Evolutionary conservation across 2,113 vertebrate species (phyloP).

Genomic region (Hypomesus transpacificus): DNA sequence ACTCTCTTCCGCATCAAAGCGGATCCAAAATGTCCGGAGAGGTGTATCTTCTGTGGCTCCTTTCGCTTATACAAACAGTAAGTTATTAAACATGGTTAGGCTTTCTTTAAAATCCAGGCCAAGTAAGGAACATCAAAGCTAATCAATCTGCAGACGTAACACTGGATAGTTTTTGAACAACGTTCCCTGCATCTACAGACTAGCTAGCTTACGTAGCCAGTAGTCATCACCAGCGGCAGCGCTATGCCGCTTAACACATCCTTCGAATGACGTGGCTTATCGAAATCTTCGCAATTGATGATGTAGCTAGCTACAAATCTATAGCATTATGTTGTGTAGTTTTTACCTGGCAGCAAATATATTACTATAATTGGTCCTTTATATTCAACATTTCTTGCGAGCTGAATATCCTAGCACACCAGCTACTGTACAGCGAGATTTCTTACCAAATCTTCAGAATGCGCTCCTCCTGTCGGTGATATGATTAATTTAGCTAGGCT

Average conservation of each 20-base stretch:
- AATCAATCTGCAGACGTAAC: no score
- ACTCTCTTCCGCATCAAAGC: conserved; percentile 32
- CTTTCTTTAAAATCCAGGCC: no score
- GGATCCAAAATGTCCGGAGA: conserved; percentile 75
- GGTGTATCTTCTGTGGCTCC: conserved; percentile 66
- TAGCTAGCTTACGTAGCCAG: background rate
- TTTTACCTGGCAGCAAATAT: no score
- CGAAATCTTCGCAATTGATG: background rate
- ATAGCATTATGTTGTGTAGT: no score
- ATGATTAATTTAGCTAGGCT: no score
- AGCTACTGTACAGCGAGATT: no score
- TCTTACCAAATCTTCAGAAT: no score
- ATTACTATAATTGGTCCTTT: no score
- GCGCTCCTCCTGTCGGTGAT: no score
- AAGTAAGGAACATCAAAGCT: no score
- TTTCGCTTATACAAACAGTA: conserved; percentile 81
- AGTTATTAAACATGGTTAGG: conserved; percentile 35
- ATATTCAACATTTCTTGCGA: background rate
- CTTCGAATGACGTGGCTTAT: conserved; percentile 60
- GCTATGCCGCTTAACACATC: background rate
- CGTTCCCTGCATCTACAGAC: background rate
- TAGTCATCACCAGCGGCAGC: background rate
- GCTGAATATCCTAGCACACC: no score
- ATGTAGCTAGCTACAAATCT: background rate
- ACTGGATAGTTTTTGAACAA: no score